Evolutionary conservation across 1,140 invertebrate genomes (phyloP), one percentile per base, ranked within the genome.

Genomic region (Zaprionus camerounensis): DNA sequence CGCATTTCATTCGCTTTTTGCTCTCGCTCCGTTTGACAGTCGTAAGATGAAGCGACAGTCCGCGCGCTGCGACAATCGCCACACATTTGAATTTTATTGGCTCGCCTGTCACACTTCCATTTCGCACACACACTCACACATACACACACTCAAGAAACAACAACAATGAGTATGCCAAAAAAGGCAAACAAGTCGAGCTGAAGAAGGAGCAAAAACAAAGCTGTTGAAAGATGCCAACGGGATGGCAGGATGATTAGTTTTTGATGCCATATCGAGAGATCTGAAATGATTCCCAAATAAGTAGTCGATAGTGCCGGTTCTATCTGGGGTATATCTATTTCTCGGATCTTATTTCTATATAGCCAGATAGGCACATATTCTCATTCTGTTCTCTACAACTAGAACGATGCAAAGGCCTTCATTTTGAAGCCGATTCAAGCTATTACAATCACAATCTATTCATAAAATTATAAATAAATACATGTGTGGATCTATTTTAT

Each of bases 71-170:
- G 55, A 66, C 76, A 83, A 81, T 81, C 76, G 81, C 84, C 90
- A 91, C 84, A 84, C 90, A 91, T 91, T 91, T 86, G 88, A 91
- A 91, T 90, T 91, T 91, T 91, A 91, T 91, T 91, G 81, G 76
- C 76, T 79, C 61, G 77, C 55, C 76, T 82, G 77, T 88, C 88
- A 86, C 71, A 69, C 59, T 24, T 66, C 67, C 57, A 58, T 55
- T 77, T 74, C 28, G 12, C 58, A 74, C 31, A 22, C 49, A 62
- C 46, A 34, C 64, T 24, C 64, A 51, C 44, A 51, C 20, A 17
- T 17, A 17, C 20, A 20, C 65, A 49, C 46, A 41, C 38, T 41
- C 13, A 12, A 3, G 20, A 15, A 20, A 57, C 24, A 51, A 62
- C 20, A 55, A 72, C 46, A 61, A 44, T 68, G 46, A 15, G 4